A percentile compares a stretch with the other conserved stretches of the same genome.
These are phyloP conservation scores for Eptatretus atami DNA, from an alignment of 2,797 vertebrate species.

Conservation along the genomic window DNA sequence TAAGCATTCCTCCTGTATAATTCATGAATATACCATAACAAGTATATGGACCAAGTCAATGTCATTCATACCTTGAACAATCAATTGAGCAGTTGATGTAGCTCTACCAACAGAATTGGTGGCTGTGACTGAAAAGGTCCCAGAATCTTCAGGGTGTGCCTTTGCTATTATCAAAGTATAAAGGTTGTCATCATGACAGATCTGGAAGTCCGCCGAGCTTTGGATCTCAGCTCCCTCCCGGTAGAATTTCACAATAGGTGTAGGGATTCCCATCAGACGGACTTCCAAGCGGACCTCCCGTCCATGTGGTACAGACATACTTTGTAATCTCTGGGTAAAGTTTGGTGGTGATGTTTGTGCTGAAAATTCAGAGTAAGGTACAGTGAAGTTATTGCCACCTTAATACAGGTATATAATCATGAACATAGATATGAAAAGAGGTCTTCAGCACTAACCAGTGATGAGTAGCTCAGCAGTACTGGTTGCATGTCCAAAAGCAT, in stretches of 20 bases:
- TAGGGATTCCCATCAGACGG: conserved; percentile 70
- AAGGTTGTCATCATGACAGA: conserved; percentile 66
- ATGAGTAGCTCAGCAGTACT: conserved; percentile 83
- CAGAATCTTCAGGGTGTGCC: conserved; percentile 83
- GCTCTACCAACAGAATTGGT: conserved; percentile 74
- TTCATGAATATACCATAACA: too few species aligned
- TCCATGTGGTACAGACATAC: conserved; percentile 61
- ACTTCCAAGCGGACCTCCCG: conserved; percentile 79
- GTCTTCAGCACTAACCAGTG: conserved; percentile 25
- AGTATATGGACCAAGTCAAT: background rate
- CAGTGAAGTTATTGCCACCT: too few species aligned
- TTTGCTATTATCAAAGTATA: conserved; percentile 84
- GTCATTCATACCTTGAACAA: conserved; percentile 38
- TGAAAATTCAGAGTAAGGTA: conserved; percentile 11
- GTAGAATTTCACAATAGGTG: conserved; percentile 86
- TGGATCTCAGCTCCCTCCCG: conserved; percentile 94
- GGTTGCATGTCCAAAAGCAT: conserved; percentile 81
- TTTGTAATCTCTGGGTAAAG: conserved; percentile 79
- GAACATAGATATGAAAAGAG: background rate
- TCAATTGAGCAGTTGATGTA: conserved; percentile 67
- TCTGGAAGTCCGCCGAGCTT: conserved; percentile 85
- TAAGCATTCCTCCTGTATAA: too few species aligned
- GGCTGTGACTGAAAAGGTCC: conserved; percentile 75
- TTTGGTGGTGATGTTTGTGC: conserved; percentile 70
- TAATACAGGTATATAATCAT: background rate